Evolutionary conservation across 2,888 invertebrate genomes (phyloP), one percentile per base, ranked within the genome.

Genomic region (Lepidocyrtinus sp.): DNA sequence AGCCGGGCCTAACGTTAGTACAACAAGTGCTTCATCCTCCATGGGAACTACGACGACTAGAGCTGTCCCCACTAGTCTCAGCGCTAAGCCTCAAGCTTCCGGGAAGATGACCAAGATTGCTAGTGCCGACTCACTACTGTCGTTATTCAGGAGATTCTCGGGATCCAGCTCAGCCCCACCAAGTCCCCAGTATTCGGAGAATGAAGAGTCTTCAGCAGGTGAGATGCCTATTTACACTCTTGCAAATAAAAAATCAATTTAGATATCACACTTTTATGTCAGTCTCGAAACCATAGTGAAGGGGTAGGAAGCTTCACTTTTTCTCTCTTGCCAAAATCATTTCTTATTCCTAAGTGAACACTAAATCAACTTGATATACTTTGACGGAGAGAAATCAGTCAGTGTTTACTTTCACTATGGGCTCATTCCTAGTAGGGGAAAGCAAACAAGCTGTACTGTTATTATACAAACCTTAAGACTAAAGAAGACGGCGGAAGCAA

Each of bases 51-150:
- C 82, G 75, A 7, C 74, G 74, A 9, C 78, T 74, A 70, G 83
- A 75, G 1, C 77, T 73, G 36, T 83, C 78, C 50, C 83, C 77
- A 74, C 72, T 81, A 24, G 82, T 83, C 21, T 82, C 73, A 59
- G 75, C 78, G 68, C 82, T 78, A 65, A 80, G 79, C 61, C 73
- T 1, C 46, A 5, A 45, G 62, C 63, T 19, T 59, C 55, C n/a
- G 76, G 76, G 12, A 77, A 77, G 65, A 71, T 81, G 64, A 91
- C 92, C 84, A 94, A 93, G 88, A 93, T 93, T 68, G 92, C 94
- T 26, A 94, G 93, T 87, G 94, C 94, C 9, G 94, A 95, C 88
- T 94, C 94, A 0, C 93, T 94, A 84, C 89, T 94, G 82, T 93
- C 94, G 9, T 94, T 94, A 93, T 94, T 94, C 88, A 75, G 86